phyloP scores from a whole-genome alignment of 2,797 vertebrate species.

The Sandelia bainsii region DNA sequence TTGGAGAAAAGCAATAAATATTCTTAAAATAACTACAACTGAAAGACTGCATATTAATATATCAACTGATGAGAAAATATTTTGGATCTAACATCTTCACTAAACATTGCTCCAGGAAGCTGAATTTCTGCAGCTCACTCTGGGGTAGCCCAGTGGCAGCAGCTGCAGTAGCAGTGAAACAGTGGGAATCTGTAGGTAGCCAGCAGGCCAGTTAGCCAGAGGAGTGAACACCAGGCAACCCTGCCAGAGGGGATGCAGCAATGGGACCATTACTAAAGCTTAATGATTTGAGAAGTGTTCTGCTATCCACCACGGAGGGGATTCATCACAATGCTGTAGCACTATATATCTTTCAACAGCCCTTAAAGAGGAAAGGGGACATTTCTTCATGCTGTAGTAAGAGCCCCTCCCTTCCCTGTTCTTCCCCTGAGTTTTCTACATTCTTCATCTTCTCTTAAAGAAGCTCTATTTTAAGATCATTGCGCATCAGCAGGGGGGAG shows the following conservation, averaged over 20 bases:
- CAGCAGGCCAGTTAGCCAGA: conserved; percentile 66
- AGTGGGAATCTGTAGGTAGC: conserved; percentile 11
- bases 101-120: conserved; percentile 5
- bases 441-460: conserved; percentile 70
- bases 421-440: conserved; percentile 62
- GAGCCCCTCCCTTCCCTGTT: conserved; percentile 38
- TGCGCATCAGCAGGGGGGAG: conserved; percentile 18
- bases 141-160: not conserved
- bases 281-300: conserved; percentile 82
- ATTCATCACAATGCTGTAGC: conserved; percentile 75
- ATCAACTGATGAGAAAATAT: not conserved
- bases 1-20: too few species aligned
- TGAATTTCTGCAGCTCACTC: not conserved
- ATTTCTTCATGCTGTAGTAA: conserved; percentile 67
- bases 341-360: conserved; percentile 71
- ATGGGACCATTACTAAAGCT: conserved; percentile 80
- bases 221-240: conserved; percentile 61
- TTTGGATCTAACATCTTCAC: not conserved
- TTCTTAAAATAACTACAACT: not conserved
- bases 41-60: not conserved
- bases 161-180: conserved; percentile 15
- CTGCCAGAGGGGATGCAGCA: conserved; percentile 59
- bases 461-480: conserved; percentile 69
- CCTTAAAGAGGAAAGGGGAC: conserved; percentile 67
- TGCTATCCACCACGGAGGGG: conserved; percentile 58